Evolutionary conservation across 2,888 invertebrate genomes (phyloP).

Genomic region (Lasioglossum lativentre): DNA sequence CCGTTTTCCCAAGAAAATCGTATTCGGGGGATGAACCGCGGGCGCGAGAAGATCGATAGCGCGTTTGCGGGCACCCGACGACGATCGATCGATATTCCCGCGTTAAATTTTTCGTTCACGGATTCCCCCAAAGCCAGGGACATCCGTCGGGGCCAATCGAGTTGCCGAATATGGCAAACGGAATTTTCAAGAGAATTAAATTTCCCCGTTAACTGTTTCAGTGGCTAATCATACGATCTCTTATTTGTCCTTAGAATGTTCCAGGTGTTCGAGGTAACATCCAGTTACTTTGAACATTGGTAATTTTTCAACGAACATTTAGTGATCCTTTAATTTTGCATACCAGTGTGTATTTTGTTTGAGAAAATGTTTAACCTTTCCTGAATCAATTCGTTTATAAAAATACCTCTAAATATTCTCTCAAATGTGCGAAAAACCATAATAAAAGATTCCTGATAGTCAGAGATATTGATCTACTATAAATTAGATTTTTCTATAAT

Average conservation of each 20-base stretch:
- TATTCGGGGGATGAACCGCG: constrained; percentile 35
- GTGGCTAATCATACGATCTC: neutral
- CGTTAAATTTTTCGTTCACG: constrained; percentile 25
- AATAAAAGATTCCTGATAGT: too few species aligned
- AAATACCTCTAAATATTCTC: too few species aligned
- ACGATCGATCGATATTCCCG: constrained; percentile 20
- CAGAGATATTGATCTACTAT: too few species aligned
- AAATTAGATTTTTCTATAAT: too few species aligned
- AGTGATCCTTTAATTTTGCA: too few species aligned
- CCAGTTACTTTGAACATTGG: too few species aligned
- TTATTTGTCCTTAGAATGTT: neutral
- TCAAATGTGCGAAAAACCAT: too few species aligned
- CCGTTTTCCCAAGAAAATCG: constrained; percentile 54
- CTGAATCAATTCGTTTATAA: too few species aligned
- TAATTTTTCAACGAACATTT: too few species aligned
- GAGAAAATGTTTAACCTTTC: too few species aligned
- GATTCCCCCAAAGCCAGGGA: neutral
- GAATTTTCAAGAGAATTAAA: constrained; percentile 1
- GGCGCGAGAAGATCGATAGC: constrained; percentile 53
- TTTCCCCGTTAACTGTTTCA: neutral
- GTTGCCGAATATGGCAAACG: constrained; percentile 1
- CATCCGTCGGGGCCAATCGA: constrained; percentile 17
- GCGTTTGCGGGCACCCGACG: constrained; percentile 33
- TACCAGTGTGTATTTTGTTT: too few species aligned
- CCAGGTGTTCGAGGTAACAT: neutral